A percentile compares a stretch with the other conserved stretches of the same genome.
Conservation (phyloP, 1,140 invertebrate genomes). For the Ridgeia piscesae region DNA sequence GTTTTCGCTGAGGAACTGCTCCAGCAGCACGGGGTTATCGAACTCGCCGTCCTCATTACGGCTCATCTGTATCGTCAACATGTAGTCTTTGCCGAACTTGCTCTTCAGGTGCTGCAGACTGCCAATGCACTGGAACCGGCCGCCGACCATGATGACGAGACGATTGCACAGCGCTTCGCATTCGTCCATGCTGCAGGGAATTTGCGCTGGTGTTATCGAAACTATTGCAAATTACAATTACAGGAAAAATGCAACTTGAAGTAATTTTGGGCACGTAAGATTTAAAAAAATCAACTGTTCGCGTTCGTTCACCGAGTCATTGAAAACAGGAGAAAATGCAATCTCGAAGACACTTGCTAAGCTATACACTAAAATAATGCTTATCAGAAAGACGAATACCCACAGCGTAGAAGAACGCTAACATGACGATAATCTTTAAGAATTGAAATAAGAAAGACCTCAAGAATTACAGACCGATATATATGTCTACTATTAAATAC, state of each 20-base stretch:
- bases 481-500: too few species aligned
- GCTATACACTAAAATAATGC: too few species aligned
- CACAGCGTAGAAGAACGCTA: too few species aligned
- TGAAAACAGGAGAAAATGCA: too few species aligned
- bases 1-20: constrained; percentile 41
- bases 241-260: neutral
- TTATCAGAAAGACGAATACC: too few species aligned
- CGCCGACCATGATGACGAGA: constrained; percentile 63
- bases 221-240: neutral
- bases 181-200: constrained; percentile 60
- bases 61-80: constrained; percentile 51
- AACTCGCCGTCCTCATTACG: neutral
- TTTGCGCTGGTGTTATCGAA: neutral
- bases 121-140: constrained; percentile 60
- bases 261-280: too few species aligned
- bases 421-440: too few species aligned
- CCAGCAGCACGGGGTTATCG: constrained; percentile 22
- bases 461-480: too few species aligned
- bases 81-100: constrained; percentile 60
- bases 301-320: too few species aligned
- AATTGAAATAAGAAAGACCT: too few species aligned
- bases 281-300: too few species aligned
- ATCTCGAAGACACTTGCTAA: too few species aligned
- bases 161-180: constrained; percentile 61
- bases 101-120: constrained; percentile 59